A percentile compares a stretch with the other conserved stretches of the same genome.
Evolutionary conservation across 2,113 vertebrate genomes (phyloP).

Genomic region (Nerophis lumbriciformis): DNA sequence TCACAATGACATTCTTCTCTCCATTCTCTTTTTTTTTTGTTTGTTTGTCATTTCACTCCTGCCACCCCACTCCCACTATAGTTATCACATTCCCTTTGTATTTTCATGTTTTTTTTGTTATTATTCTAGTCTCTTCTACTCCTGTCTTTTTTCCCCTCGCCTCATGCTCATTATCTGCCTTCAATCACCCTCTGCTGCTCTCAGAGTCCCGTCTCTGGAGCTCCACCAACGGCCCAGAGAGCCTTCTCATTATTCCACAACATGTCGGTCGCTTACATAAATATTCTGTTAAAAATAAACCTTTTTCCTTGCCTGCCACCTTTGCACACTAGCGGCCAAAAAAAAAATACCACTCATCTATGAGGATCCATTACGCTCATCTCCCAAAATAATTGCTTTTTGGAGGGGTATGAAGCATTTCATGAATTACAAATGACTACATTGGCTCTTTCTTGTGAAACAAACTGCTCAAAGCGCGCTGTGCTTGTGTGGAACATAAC

Average conservation of each 20-base stretch:
- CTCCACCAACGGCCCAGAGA: slow-evolving; percentile 53
- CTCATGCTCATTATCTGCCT: slow-evolving; percentile 66
- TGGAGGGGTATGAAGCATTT: slow-evolving; percentile 2
- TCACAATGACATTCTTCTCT: slow-evolving; percentile 28
- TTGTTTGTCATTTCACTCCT: slow-evolving; percentile 33
- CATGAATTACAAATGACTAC: slow-evolving; percentile 32
- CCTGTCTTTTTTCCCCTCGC: slow-evolving; percentile 31
- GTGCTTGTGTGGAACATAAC: slow-evolving; percentile 8
- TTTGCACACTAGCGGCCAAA: slow-evolving; percentile 43
- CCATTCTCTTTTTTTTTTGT: slow-evolving; percentile 28
- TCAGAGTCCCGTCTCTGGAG: slow-evolving; percentile 57
- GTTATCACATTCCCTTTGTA: slow-evolving; percentile 51
- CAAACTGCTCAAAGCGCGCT: slow-evolving; percentile 5
- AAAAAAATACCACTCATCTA: slow-evolving; percentile 41
- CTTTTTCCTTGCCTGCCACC: slow-evolving; percentile 51
- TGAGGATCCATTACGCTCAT: slow-evolving; percentile 23
- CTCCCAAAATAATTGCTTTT: slow-evolving; percentile 43
- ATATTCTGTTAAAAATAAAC: slow-evolving; percentile 67
- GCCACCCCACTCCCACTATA: slow-evolving; percentile 35
- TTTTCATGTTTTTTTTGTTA: slow-evolving; percentile 38
- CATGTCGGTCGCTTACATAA: slow-evolving; percentile 69
- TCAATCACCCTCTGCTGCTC: slow-evolving; percentile 61
- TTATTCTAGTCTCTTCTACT: slow-evolving; percentile 31
- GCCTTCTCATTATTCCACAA: slow-evolving; percentile 70
- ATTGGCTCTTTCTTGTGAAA: slow-evolving; percentile 13